These are phyloP conservation scores for Scomber japonicus DNA, from an alignment of 2,113 vertebrate species.

Conservation along the genomic window DNA sequence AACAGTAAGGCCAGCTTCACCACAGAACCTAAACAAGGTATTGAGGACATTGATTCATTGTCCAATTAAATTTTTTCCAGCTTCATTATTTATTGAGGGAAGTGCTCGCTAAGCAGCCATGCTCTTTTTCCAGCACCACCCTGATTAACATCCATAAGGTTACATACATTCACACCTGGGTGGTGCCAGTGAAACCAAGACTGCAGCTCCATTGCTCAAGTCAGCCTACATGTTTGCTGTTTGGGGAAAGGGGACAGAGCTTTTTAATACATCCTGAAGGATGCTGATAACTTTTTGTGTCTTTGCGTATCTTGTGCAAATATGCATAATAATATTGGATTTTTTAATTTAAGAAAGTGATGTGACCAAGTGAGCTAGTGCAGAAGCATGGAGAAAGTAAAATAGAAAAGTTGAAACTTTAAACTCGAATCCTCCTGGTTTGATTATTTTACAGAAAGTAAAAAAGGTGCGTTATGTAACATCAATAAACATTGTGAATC, in stretches of 20 bases:
- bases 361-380: not conserved
- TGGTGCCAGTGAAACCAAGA: slow-evolving; percentile 5
- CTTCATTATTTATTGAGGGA: slow-evolving; percentile 58
- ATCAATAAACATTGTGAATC: not conserved
- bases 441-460: not conserved
- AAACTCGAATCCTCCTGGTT: not conserved
- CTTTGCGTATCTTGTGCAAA: not conserved
- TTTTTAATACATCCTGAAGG: slow-evolving; percentile 1
- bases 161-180: slow-evolving; percentile 38
- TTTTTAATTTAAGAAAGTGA: not conserved
- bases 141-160: slow-evolving; percentile 31
- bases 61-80: slow-evolving; percentile 49
- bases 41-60: slow-evolving; percentile 54
- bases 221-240: not conserved
- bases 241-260: not conserved
- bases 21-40: slow-evolving; percentile 64
- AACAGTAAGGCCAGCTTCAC: slow-evolving; percentile 59
- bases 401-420: not conserved
- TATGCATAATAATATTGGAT: not conserved
- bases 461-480: not conserved
- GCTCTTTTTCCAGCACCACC: slow-evolving; percentile 24
- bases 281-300: not conserved
- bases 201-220: slow-evolving; percentile 8
- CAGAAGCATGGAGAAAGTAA: not conserved
- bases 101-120: slow-evolving; percentile 6